Evolutionary conservation across 1,140 invertebrate genomes (phyloP).

Genomic region (Popillia japonica): DNA sequence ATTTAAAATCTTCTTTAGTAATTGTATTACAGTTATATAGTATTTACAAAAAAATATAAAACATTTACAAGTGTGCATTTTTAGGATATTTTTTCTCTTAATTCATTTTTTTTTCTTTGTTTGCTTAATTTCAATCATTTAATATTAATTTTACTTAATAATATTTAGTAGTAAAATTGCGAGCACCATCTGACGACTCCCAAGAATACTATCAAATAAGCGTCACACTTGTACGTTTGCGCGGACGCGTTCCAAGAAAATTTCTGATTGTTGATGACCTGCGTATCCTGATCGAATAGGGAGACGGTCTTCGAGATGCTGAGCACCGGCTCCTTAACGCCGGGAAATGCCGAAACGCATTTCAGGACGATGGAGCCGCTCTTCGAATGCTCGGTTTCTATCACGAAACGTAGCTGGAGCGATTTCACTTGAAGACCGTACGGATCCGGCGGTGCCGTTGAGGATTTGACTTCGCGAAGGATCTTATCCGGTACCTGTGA

Average conservation of each 20-base stretch:
- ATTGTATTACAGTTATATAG: background rate
- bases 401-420: background rate
- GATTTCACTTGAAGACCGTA: slow-evolving; percentile 8
- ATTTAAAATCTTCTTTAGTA: background rate
- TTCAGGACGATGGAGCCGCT: slow-evolving; percentile 7
- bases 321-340: background rate
- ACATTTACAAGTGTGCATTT: slow-evolving; percentile 4
- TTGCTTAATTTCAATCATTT: background rate
- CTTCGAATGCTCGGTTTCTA: background rate
- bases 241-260: background rate
- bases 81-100: slow-evolving; percentile 1
- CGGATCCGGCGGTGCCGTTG: background rate
- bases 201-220: slow-evolving; percentile 17
- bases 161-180: background rate
- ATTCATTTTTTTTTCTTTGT: background rate
- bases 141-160: background rate
- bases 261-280: slow-evolving; percentile 27
- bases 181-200: slow-evolving; percentile 14
- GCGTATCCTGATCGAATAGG: background rate
- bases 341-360: background rate
- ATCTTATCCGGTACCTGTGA: slow-evolving; percentile 13
- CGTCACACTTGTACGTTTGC: background rate
- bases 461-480: background rate
- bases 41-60: slow-evolving; percentile 20
- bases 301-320: background rate